These are phyloP conservation scores for Phenganax marumi DNA, from an alignment of 92 coral and sea anemone genomes.

Conservation along the genomic window DNA sequence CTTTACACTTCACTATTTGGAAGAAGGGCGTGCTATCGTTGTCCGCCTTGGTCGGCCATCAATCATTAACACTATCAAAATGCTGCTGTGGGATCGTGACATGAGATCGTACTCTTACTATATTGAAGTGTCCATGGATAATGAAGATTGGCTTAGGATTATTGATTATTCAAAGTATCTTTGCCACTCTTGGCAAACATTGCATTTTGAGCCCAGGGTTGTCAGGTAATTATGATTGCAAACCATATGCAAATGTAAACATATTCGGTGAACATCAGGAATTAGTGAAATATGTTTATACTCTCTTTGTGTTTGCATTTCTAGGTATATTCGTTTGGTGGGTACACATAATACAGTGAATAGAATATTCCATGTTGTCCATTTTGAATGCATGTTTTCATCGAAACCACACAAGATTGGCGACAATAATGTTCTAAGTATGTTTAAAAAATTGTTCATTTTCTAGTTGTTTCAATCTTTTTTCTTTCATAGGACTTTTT, in stretches of 20 bases:
- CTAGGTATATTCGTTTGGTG: conserved; percentile 77
- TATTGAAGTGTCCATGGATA: conserved; percentile 93
- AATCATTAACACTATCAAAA: conserved; percentile 77
- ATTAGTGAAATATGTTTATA: background rate
- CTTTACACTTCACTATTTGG: conserved; percentile 80
- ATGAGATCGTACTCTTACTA: conserved; percentile 81
- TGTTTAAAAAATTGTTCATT: background rate
- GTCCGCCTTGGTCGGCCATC: conserved; percentile 83
- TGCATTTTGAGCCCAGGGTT: conserved; percentile 85
- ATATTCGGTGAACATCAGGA: background rate
- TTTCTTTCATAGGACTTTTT: background rate
- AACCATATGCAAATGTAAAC: too few relatives aligned
- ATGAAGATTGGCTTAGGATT: conserved; percentile 84
- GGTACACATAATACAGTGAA: conserved; percentile 91
- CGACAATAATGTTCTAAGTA: conserved; percentile 76
- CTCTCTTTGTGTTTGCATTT: background rate
- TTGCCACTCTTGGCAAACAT: conserved; percentile 90
- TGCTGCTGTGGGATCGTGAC: conserved; percentile 90
- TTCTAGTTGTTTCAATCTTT: too few relatives aligned
- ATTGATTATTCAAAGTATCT: conserved; percentile 82
- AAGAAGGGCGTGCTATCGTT: conserved; percentile 84
- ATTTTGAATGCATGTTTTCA: conserved; percentile 88
- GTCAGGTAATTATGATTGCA: conserved; percentile 62
- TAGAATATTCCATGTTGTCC: conserved; percentile 91
- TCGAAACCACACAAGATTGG: conserved; percentile 64